A percentile compares a stretch with the other conserved stretches of the same genome.
phyloP scores from a whole-genome alignment of 92 coral and sea anemone species.

The Heteractis magnifica region DNA sequence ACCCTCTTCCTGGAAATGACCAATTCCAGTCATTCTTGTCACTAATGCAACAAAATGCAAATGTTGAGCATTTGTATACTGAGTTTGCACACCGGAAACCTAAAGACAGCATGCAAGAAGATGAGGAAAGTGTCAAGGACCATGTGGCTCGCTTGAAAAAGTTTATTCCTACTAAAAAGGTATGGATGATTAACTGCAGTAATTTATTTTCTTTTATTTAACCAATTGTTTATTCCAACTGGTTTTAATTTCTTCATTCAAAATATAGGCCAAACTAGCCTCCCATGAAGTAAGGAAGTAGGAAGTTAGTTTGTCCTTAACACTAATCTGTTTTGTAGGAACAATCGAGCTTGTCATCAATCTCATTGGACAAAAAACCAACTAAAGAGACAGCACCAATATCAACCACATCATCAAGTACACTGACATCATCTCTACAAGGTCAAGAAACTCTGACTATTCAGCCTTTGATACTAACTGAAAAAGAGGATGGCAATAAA shows the following conservation, averaged over 20 bases:
- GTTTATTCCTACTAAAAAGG: slow-evolving; percentile 55
- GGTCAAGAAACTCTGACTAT: not conserved
- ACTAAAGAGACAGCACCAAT: too few relatives aligned
- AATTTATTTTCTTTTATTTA: not conserved
- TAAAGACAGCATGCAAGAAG: slow-evolving; percentile 27
- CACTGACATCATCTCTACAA: not conserved
- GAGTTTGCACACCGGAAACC: slow-evolving; percentile 43
- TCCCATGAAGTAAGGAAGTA: not conserved
- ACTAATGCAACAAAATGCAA: slow-evolving; percentile 36
- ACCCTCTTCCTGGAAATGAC: slow-evolving; percentile 50
- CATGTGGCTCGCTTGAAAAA: slow-evolving; percentile 43
- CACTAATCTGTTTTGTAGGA: not conserved
- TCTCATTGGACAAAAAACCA: not conserved
- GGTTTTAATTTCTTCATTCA: not conserved
- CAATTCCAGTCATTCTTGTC: slow-evolving; percentile 52
- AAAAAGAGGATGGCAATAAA: slow-evolving; percentile 29
- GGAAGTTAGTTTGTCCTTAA: not conserved
- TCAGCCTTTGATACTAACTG: not conserved
- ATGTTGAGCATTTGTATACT: slow-evolving; percentile 47
- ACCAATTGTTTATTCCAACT: not conserved
- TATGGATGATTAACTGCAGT: not conserved
- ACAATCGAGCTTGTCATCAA: not conserved
- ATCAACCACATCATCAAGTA: slow-evolving; percentile 1
- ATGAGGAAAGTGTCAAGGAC: slow-evolving; percentile 33
- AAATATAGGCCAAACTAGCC: not conserved